Evolutionary conservation across 1,140 invertebrate species (phyloP).

Genomic region (Listronotus bonariensis): DNA sequence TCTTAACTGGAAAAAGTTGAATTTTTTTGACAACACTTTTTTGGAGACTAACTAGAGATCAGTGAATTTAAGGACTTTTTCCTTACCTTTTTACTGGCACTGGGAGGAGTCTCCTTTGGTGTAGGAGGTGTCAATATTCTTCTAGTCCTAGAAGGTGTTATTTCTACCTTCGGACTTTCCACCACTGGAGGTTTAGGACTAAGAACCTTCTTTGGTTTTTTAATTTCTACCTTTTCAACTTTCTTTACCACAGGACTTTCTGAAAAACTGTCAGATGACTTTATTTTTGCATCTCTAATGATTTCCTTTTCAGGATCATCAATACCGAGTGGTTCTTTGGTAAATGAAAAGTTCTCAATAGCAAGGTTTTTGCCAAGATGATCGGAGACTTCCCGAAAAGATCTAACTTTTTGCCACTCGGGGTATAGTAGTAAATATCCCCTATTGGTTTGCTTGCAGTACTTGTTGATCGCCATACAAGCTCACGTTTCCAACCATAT

Average conservation of each 20-base stretch:
- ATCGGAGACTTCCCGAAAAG: conserved; percentile 67
- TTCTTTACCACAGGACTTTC: conserved; percentile 21
- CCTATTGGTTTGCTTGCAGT: conserved; percentile 62
- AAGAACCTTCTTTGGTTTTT: conserved; percentile 29
- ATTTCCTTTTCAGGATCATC: conserved; percentile 73
- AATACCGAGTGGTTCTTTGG: conserved; percentile 71
- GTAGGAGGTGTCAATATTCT: neutral
- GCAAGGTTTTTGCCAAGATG: conserved; percentile 64
- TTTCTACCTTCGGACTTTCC: neutral
- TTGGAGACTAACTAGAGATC: neutral
- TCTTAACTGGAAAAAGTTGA: too few relatives aligned
- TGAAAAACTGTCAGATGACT: conserved; percentile 37
- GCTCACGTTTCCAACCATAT: conserved; percentile 74
- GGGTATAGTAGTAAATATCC: conserved; percentile 79
- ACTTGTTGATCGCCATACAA: conserved; percentile 67
- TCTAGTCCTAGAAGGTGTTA: neutral
- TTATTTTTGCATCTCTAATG: conserved; percentile 65
- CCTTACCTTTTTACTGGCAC: conserved; percentile 24
- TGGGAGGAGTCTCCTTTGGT: conserved; percentile 13
- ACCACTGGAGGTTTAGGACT: conserved; percentile 23
- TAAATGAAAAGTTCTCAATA: conserved; percentile 77
- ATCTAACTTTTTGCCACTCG: conserved; percentile 71
- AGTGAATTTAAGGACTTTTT: neutral
- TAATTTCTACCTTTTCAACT: conserved; percentile 14
- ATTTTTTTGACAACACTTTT: too few relatives aligned